A percentile compares a stretch with the other conserved stretches of the same genome.
These are phyloP conservation scores for Lutraria rhynchaena DNA, from an alignment of 1,140 invertebrate species.

Conservation along the genomic window DNA sequence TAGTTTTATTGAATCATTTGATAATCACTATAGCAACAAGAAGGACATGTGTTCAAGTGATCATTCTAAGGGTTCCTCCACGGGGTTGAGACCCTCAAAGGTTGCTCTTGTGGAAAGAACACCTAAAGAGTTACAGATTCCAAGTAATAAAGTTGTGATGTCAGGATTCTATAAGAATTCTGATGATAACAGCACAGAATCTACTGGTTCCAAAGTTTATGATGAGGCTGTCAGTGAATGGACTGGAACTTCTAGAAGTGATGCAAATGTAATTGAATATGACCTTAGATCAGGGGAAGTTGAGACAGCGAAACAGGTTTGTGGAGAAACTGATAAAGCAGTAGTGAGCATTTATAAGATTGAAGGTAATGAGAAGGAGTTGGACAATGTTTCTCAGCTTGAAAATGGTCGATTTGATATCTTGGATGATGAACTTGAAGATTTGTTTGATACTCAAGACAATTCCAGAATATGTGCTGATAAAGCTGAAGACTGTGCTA, in stretches of 20 bases:
- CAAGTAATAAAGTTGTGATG: no score
- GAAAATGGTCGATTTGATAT: slow-evolving; percentile 48
- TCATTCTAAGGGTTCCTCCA: no score
- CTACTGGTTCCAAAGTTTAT: not conserved
- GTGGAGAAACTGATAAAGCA: not conserved
- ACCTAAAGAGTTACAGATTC: no score
- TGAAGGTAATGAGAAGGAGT: not conserved
- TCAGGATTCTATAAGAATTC: no score
- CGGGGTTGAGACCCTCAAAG: no score
- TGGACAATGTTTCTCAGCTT: slow-evolving; percentile 4
- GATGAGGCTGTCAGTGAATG: not conserved
- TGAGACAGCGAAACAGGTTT: no score
- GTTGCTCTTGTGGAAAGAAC: no score
- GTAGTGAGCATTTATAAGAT: not conserved
- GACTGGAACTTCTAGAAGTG: no score
- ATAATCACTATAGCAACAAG: no score
- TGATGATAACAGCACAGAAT: not conserved
- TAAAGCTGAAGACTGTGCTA: not conserved
- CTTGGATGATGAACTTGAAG: slow-evolving; percentile 39
- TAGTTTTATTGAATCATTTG: slow-evolving; percentile 7
- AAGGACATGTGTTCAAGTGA: no score
- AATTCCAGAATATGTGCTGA: not conserved
- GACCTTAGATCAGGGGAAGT: no score
- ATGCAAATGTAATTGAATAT: no score
- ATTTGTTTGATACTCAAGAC: slow-evolving; percentile 15